Percentiles rank a stretch among this genome's conserved stretches.
These are phyloP conservation scores for Pristionchus entomophagus DNA, from an alignment of 2,888 invertebrate species.

Conservation along the genomic window DNA sequence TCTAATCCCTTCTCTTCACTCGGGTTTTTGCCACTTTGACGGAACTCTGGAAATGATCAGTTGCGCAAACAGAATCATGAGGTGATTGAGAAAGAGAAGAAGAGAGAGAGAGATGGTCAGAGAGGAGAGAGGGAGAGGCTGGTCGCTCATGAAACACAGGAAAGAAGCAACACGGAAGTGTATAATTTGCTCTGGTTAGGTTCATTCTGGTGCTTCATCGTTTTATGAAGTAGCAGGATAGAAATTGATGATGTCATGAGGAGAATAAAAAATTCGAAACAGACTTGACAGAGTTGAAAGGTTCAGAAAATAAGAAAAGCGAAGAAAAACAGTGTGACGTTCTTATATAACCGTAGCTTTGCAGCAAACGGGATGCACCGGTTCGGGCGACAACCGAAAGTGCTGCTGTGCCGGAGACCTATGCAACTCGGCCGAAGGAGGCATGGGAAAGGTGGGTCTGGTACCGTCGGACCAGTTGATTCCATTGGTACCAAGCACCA, in stretches of 20 bases:
- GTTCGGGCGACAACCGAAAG: slow-evolving; percentile 56
- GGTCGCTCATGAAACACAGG: not conserved
- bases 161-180: too few relatives aligned
- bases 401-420: slow-evolving; percentile 64
- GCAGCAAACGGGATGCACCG: slow-evolving; percentile 62
- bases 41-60: slow-evolving; percentile 35
- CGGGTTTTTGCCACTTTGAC: slow-evolving; percentile 9
- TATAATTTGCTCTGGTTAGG: too few relatives aligned
- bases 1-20: not conserved
- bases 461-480: not conserved
- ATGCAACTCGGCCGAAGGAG: slow-evolving; percentile 56
- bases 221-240: too few relatives aligned
- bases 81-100: not conserved
- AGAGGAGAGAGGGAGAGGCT: not conserved
- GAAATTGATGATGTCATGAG: not conserved
- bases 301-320: too few relatives aligned
- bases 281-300: too few relatives aligned
- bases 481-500: not conserved
- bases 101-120: not conserved
- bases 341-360: too few relatives aligned
- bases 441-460: slow-evolving; percentile 7
- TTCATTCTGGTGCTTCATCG: too few relatives aligned
- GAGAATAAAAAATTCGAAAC: too few relatives aligned
- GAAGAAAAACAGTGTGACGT: too few relatives aligned
- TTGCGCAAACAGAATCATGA: slow-evolving; percentile 35